Conservation (phyloP, 2,797 vertebrate genomes). For the Rhynchonycteris naso region DNA sequence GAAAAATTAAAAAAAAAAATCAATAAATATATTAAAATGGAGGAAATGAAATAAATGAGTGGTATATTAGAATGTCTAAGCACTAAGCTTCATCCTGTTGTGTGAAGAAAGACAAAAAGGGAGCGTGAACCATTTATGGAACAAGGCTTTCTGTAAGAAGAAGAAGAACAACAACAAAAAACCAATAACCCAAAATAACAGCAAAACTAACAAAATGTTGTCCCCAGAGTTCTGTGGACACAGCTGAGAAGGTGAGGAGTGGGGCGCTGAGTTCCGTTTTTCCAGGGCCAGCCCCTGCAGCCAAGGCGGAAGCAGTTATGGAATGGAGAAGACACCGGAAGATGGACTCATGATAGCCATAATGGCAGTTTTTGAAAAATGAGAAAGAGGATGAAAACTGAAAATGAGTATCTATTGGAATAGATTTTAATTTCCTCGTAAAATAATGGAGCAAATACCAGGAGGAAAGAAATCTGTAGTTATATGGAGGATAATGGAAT, state of each 20-base stretch:
- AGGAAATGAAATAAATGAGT: neutral
- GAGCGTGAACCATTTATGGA: neutral
- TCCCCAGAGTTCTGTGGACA: neutral
- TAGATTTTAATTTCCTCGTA: slow-evolving; percentile 64
- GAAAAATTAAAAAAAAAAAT: neutral
- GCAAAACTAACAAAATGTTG: neutral
- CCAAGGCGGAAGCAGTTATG: neutral
- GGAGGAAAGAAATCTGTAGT: slow-evolving; percentile 54
- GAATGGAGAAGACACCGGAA: neutral
- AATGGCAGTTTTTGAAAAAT: slow-evolving; percentile 62
- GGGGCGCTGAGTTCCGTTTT: neutral
- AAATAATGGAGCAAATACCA: slow-evolving; percentile 45
- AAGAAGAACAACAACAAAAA: neutral
- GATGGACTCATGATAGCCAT: neutral
- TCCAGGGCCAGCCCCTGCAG: neutral
- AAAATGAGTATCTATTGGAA: slow-evolving; percentile 41
- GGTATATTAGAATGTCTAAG: neutral
- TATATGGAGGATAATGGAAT: slow-evolving; percentile 18
- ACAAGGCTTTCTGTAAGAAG: neutral
- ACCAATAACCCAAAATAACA: neutral
- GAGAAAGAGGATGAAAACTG: neutral
- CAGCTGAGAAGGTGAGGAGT: neutral
- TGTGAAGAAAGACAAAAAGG: neutral
- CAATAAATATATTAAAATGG: neutral
- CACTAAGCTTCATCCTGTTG: neutral